Base-by-base conservation (phyloP, 2,797 vertebrate species). In the Sebastes nivosus region DNA sequence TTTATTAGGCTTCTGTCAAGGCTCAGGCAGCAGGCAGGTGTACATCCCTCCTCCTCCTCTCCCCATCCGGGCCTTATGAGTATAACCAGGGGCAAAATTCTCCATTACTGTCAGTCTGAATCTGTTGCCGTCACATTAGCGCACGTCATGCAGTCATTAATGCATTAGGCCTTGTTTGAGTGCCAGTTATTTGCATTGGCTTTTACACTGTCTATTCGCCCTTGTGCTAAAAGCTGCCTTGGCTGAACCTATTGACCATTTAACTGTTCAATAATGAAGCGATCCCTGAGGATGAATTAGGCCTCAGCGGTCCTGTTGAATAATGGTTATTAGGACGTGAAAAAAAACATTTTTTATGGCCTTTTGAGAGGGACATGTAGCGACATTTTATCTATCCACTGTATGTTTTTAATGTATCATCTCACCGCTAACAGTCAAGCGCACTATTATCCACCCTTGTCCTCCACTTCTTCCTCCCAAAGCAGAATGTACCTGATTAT, bases 81-180 rank as follows among this genome's bases (percentile, higher is more conserved):
- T 91, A 95, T 97, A 96, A 96, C 97, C 96, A 93, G 94, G 90
- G 97, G 97, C 97, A 88, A 95, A 97, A 98, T 96, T 95, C 94
- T 97, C 97, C 97, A 98, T 99, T 98, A 99, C 96, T 96, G 98
- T 98, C 97, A 96, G 73, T 91, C 91, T 92, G 93, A 95, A 97
- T 98, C 95, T 96, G 93, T 93, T 92, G 95, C 94, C 92, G 94
- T 94, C 86, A 72, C 87, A 94, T 96, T 96, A 97, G 94, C 91
- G 92, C 95, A 91, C 93, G 92, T 96, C 96, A 92, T 79, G 75
- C 88, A 94, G 94, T 97, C 97, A 97, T 97, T 97, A 97, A 95
- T 97, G 96, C 96, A 97, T 97, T 97, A 97, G 94, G 79, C 87
- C 89, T 78, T 83, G 67, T 94, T 93, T 84, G 89, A 88, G 77